Evolutionary conservation across 2,113 vertebrate species (phyloP), one percentile per base, ranked within the genome.

Genomic region (Pseudorasbora parva): DNA sequence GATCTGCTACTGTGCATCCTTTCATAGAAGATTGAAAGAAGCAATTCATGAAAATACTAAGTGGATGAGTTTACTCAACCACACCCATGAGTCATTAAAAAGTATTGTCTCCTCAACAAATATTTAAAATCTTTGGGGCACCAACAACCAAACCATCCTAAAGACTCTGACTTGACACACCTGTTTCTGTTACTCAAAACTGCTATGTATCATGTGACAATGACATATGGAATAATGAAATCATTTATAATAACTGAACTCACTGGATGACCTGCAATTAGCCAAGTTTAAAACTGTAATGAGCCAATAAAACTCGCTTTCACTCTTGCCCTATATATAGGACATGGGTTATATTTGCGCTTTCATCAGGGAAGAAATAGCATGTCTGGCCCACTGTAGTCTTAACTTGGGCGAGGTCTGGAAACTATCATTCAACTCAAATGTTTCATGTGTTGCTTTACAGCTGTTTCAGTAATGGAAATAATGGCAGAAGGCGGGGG

Each of bases 381-480:
- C 78, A 49, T 25, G 76, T 79, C 77, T 79, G 59, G 17, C 78
- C 68, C 78, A 41, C 77, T 33, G 33, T 56, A 81, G 64, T 84
- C 74, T 60, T 77, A 62, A 80, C 37, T 79, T 74, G 81, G 83
- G 84, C 45, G 81, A 88, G 87, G 81, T 85, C 82, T 80, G 83
- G 85, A 87, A 88, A 88, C 57, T 81, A 71, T 82, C 83, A 83
- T 68, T 81, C 41, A 72, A 56, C 78, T 71, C 54, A 60, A 75
- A 73, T 80, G 62, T 73, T 54, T 72, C 82, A 86, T 66, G 62
- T 83, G 85, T 85, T 86, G 69, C 82, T 74, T 82, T 51, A 59
- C 33, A 56, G 72, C 54, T 60, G 75, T 83, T 82, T 82, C n/a
- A 54, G 84, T 82, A 76, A 85, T 87, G 86, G 83, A 87, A 85